These are phyloP conservation scores for Lucifuga dentata DNA, from an alignment of 2,113 vertebrate genomes.

Conservation along the genomic window DNA sequence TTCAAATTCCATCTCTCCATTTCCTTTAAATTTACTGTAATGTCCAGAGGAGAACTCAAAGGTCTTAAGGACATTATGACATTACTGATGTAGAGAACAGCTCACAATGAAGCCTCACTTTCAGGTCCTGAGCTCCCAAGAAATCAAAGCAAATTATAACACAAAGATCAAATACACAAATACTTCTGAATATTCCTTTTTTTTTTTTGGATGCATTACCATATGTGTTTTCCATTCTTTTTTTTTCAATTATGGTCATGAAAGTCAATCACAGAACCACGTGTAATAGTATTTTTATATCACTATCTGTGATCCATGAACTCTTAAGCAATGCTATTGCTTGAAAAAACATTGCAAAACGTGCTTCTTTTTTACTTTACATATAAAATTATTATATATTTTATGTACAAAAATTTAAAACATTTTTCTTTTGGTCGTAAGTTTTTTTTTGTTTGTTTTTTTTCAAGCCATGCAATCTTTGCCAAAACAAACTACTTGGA, in stretches of 20 bases:
- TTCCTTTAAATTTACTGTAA: not conserved
- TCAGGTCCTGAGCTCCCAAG: slow-evolving; percentile 5
- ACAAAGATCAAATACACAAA: not conserved
- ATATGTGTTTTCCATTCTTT: not conserved
- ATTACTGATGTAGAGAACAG: not conserved
- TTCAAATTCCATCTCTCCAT: slow-evolving; percentile 8
- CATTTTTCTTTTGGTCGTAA: too few species aligned
- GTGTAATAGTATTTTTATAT: not conserved
- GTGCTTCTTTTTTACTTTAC: too few species aligned
- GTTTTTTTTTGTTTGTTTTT: not conserved
- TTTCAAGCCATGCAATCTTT: not conserved
- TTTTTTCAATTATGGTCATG: not conserved
- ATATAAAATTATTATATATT: too few species aligned
- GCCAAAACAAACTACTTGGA: not conserved
- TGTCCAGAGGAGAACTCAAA: not conserved
- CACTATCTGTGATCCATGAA: not conserved
- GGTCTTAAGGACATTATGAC: not conserved
- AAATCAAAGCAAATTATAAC: slow-evolving; percentile 15
- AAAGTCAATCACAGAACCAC: not conserved
- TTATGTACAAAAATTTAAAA: too few species aligned
- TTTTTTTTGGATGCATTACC: not conserved
- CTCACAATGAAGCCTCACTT: not conserved
- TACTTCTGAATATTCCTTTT: not conserved
- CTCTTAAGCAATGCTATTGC: too few species aligned
- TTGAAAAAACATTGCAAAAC: too few species aligned